Evolutionary conservation across 2,113 vertebrate genomes (phyloP), one percentile per base, ranked within the genome.

Genomic region (Hemiprocne comata): DNA sequence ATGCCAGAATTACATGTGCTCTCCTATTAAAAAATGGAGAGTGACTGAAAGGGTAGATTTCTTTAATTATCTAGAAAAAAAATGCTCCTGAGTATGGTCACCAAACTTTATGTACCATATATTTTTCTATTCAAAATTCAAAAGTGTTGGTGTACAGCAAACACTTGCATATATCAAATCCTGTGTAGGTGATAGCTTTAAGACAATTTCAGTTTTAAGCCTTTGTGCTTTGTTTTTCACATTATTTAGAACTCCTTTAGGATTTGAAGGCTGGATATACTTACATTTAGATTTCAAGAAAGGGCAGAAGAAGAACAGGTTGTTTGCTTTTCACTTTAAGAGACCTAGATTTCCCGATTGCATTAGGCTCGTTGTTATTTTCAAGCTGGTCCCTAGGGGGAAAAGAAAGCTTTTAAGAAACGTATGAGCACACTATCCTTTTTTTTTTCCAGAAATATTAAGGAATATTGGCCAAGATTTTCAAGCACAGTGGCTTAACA

Each of bases 281-380:
- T 98, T 97, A 98, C 98, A 98, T 97, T 97, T 93, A 98, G 78
- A 88, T 92, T 94, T 92, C 40, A 1, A 58, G 20, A 72, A 87
- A 89, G 69, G 82, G 71, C 36, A 57, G 92, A 82, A 76, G 61
- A 19, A 2, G 72, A 94, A 86, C 73, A 78, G 53, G 26, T 74
- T 79, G 92, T 61, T 83, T 93, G 53, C 60, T 89, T 75, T 85
- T 92, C 89, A 66, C 87, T 79, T 87, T 77, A 55, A 77, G 83
- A 94, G 76, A 28, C 23, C 33, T 34, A 72, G 70, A 67, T 65
- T 92, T 95, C 79, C 69, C 67, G 64, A 83, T 53, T 78, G 62
- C 85, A 24, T 97, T 85, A 65, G 55, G 79, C 86, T 64, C 0
- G n/a, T 38, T 89, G 67, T 77, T 75, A 76, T 42, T 97, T 62